phyloP scores from a whole-genome alignment of 2,888 invertebrate genomes.

The Emmelina monodactyla region DNA sequence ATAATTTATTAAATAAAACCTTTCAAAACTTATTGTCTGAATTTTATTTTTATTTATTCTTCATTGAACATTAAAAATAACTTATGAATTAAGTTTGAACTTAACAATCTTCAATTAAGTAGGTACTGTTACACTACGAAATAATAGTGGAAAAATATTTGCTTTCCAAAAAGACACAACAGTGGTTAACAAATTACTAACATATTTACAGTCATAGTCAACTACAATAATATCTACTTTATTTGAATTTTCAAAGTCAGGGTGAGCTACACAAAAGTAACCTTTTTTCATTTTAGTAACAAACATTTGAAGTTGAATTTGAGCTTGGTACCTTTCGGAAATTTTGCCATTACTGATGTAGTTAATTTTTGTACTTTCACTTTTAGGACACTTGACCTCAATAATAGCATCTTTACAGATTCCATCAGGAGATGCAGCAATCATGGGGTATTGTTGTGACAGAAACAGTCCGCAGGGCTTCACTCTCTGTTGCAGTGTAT shows the following conservation, averaged over 20 bases:
- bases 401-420: conserved; percentile 5
- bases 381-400: conserved; percentile 10
- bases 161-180: no score
- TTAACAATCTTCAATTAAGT: no score
- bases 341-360: conserved; percentile 6
- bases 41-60: no score
- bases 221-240: conserved; percentile 4
- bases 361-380: conserved; percentile 2
- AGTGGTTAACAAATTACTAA: conserved; percentile 4
- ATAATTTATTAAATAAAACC: not conserved
- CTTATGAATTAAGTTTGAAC: not conserved
- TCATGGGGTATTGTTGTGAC: conserved; percentile 5
- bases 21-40: not conserved
- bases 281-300: conserved; percentile 1
- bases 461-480: conserved; percentile 3
- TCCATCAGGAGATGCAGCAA: conserved; percentile 10
- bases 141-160: no score
- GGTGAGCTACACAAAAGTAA: conserved; percentile 11
- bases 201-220: conserved; percentile 4
- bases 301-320: conserved; percentile 11
- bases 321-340: conserved; percentile 5
- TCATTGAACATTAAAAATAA: not conserved
- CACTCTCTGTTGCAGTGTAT: conserved; percentile 1
- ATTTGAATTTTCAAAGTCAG: conserved; percentile 2
- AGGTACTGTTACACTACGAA: no score